phyloP scores from a whole-genome alignment of 2,797 vertebrate genomes.

The Cossypha heuglini region DNA sequence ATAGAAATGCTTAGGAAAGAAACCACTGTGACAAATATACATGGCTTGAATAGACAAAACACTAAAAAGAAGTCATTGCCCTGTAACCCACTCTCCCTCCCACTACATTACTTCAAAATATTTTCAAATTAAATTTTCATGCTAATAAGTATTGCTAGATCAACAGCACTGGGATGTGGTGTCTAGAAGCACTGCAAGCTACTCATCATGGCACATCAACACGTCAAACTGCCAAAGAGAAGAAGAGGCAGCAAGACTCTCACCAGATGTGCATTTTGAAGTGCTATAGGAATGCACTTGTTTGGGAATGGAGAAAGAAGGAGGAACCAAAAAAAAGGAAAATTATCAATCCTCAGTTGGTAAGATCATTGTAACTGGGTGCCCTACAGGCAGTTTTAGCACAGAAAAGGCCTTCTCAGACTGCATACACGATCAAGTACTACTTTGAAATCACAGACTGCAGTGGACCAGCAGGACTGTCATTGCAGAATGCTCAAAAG shows the following conservation, averaged over 20 bases:
- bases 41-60: background rate
- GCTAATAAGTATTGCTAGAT: conserved; percentile 11
- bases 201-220: background rate
- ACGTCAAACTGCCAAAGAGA: background rate
- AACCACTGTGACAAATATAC: background rate
- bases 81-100: background rate
- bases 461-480: background rate
- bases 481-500: conserved; percentile 22
- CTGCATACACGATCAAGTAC: background rate
- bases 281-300: conserved; percentile 18
- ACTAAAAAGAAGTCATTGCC: background rate
- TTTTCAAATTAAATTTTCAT: conserved; percentile 33
- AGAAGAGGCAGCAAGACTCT: background rate
- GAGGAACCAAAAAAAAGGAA: background rate
- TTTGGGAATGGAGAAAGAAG: background rate
- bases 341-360: background rate
- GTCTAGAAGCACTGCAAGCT: background rate
- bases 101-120: background rate
- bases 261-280: background rate
- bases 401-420: conserved; percentile 11
- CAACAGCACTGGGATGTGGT: conserved; percentile 1
- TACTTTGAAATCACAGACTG: conserved; percentile 9
- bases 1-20: background rate
- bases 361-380: background rate
- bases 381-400: background rate